phyloP scores from a whole-genome alignment of 2,797 vertebrate genomes.

The Rhinatrema bivittatum region DNA sequence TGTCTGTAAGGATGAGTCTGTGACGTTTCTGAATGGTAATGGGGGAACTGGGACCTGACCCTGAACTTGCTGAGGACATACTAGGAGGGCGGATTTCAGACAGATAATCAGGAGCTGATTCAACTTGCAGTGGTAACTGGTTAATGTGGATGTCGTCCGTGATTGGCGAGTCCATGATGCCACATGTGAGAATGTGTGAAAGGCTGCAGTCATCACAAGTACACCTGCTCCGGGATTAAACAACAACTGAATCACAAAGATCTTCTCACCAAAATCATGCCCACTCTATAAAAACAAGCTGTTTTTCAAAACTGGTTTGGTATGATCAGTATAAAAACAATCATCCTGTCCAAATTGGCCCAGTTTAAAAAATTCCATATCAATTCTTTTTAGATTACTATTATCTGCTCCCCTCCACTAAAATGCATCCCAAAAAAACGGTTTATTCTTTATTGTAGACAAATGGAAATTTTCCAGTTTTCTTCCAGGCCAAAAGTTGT shows the following conservation, averaged over 20 bases:
- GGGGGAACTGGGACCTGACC: conserved; percentile 87
- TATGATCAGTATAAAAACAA: no score
- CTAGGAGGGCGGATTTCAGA: conserved; percentile 85
- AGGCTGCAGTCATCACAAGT: conserved; percentile 97
- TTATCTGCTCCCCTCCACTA: no score
- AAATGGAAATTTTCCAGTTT: no score
- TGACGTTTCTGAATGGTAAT: conserved; percentile 83
- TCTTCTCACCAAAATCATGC: no score
- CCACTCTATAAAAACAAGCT: no score
- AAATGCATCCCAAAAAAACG: no score
- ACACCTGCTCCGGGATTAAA: conserved; percentile 64
- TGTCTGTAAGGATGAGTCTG: conserved; percentile 74
- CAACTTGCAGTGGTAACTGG: conserved; percentile 80
- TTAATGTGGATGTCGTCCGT: conserved; percentile 81
- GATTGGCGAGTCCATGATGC: conserved; percentile 92
- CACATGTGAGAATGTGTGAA: conserved; percentile 95
- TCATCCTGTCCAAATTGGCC: no score
- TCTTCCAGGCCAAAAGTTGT: no score
- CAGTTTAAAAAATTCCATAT: no score
- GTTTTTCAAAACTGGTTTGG: no score
- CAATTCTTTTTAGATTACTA: no score
- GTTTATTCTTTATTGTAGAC: no score
- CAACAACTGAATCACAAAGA: conserved; percentile 8
- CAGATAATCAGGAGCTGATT: conserved; percentile 74
- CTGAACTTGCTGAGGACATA: conserved; percentile 88